Base-by-base conservation (phyloP, 2,888 invertebrate species). In the Pogonocherus hispidulus region DNA sequence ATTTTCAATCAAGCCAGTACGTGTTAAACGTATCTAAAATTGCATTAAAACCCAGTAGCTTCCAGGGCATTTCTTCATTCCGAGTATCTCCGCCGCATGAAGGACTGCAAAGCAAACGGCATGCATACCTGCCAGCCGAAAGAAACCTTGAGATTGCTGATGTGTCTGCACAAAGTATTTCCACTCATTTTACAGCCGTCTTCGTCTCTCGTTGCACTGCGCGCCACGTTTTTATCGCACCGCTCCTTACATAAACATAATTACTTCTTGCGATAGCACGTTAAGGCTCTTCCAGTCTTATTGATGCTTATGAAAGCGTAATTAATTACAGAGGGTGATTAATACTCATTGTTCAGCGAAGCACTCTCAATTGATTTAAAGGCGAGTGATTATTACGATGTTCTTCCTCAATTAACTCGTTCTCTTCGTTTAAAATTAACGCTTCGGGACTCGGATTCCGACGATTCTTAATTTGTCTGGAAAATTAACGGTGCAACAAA, bases 41-140 rank as follows among this genome's bases (percentile, higher is more conserved):
- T 18, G n/a, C 54, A 54, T 14, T 37, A 55, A 37, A 55, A 55
- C n/a, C 37, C 55, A 37, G 55, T 55, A 55, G 55, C 55, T 55
- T 14, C 19, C 20, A 55, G 11, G 18, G 52, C 6, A 55, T 37
- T 16, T n/a, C 20, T 55, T n/a, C 27, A 35, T 37, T 55, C 35
- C 11, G 20, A 55, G 18, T 19, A 54, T 32, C 35, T 55, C 9
- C 19, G 37, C 37, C 37, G 37, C 20, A 18, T 27, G 37, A 19
- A n/a, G n/a, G n/a, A n/a, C n/a, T n/a, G n/a, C 11, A 37, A 6
- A n/a, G 19, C 47, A 47, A 41, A 55, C 35, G 18, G 37, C 37
- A 55, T 32, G 52, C 52, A 9, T 55, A 8, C n/a, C 20, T 20
- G 6, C 41, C 32, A 32, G 8, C 41, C 14, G 14, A 41, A 41